phyloP scores from a whole-genome alignment of 2,888 invertebrate species.

The Neoascia interrupta region DNA sequence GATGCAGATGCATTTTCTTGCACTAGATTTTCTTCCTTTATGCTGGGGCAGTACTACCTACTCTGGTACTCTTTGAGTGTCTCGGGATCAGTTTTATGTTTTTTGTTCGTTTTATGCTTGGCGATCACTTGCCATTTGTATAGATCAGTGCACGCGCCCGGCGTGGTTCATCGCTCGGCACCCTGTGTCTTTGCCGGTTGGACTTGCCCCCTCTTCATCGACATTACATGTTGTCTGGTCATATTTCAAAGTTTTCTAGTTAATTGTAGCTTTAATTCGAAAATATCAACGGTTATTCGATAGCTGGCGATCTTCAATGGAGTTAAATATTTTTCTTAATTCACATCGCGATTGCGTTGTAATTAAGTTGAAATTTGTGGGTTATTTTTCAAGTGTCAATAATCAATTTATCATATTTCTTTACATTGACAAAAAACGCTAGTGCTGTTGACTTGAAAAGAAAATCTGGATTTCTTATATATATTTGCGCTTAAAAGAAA shows the following conservation, averaged over 20 bases:
- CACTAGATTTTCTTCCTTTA: slow-evolving; percentile 59
- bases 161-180: slow-evolving; percentile 33
- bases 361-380: slow-evolving; percentile 47
- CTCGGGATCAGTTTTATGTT: not conserved
- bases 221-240: not conserved
- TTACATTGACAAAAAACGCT: too few species aligned
- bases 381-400: slow-evolving; percentile 52
- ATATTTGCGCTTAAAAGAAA: too few species aligned
- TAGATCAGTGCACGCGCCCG: slow-evolving; percentile 53
- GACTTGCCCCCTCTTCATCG: slow-evolving; percentile 4
- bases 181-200: slow-evolving; percentile 1
- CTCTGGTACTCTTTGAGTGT: slow-evolving; percentile 6
- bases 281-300: slow-evolving; percentile 51
- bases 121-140: slow-evolving; percentile 57
- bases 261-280: slow-evolving; percentile 54
- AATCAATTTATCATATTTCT: slow-evolving; percentile 42
- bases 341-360: slow-evolving; percentile 30
- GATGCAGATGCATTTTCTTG: slow-evolving; percentile 43
- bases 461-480: too few species aligned
- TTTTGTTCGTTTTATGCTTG: slow-evolving; percentile 5
- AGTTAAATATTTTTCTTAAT: slow-evolving; percentile 20
- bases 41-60: slow-evolving; percentile 1
- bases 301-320: slow-evolving; percentile 19
- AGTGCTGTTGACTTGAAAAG: slow-evolving; percentile 11
- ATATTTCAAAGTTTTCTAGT: slow-evolving; percentile 7